These are phyloP conservation scores for Triplophysa dalaica DNA, from an alignment of 2,113 vertebrate species.

Conservation along the genomic window DNA sequence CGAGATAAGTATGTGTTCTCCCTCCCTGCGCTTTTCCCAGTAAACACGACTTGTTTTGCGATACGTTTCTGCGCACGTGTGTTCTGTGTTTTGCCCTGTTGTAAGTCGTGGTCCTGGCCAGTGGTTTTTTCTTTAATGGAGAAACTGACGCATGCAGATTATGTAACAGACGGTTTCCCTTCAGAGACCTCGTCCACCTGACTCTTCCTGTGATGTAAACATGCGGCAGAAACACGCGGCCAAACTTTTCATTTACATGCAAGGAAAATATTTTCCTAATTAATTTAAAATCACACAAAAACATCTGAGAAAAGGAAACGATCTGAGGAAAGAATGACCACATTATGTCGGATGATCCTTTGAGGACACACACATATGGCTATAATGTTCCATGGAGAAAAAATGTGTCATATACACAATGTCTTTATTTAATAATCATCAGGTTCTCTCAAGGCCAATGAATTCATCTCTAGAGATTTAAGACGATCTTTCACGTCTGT, in stretches of 20 bases:
- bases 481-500: not conserved
- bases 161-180: slow-evolving; percentile 5
- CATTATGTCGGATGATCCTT: not conserved
- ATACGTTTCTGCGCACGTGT: not conserved
- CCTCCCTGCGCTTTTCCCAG: not conserved
- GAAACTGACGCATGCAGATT: not conserved
- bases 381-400: not conserved
- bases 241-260: slow-evolving; percentile 2
- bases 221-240: not conserved
- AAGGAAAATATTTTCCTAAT: not conserved
- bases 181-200: not conserved
- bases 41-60: not conserved
- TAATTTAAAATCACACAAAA: not conserved
- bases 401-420: not conserved
- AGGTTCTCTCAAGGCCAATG: not conserved
- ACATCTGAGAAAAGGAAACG: not conserved
- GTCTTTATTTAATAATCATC: slow-evolving; percentile 1
- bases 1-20: not conserved
- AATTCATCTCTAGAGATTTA: not conserved
- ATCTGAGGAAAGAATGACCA: slow-evolving; percentile 7
- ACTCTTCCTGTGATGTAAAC: slow-evolving; percentile 27
- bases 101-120: slow-evolving; percentile 5
- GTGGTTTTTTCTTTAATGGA: not conserved
- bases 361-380: not conserved
- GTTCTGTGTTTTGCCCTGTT: not conserved